phyloP scores from a whole-genome alignment of 2,888 invertebrate genomes.

The Lingula anatina region DNA sequence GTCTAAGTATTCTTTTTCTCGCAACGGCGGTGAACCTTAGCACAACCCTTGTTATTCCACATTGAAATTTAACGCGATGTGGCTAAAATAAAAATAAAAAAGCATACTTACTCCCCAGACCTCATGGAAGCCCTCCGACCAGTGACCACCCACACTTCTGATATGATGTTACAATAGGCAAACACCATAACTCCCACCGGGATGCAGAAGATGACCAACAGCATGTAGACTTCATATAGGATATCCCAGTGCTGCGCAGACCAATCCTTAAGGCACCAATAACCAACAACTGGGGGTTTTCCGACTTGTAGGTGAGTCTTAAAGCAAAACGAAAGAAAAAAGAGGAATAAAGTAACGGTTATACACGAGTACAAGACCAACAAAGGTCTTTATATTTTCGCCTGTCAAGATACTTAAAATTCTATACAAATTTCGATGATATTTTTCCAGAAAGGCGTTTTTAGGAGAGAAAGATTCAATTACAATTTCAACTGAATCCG shows the following conservation, averaged over 20 bases:
- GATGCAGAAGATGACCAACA: slow-evolving; percentile 60
- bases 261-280: slow-evolving; percentile 62
- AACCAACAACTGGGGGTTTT: slow-evolving; percentile 28
- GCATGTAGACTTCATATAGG: slow-evolving; percentile 63
- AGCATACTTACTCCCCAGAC: slow-evolving; percentile 12
- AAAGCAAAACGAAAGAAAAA: slow-evolving; percentile 1
- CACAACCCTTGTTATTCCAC: too few relatives aligned
- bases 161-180: slow-evolving; percentile 64
- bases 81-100: too few relatives aligned
- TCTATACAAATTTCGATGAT: too few relatives aligned
- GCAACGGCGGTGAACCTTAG: too few relatives aligned
- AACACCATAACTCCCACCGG: slow-evolving; percentile 64
- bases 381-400: too few relatives aligned
- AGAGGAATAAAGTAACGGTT: background rate
- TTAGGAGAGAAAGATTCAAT: too few relatives aligned
- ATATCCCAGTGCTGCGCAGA: slow-evolving; percentile 14
- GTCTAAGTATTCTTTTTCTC: too few relatives aligned
- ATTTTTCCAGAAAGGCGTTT: too few relatives aligned
- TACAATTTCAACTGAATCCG: too few relatives aligned
- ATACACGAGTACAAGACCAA: background rate
- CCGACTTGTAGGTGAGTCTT: slow-evolving; percentile 29
- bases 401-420: too few relatives aligned
- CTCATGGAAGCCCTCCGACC: slow-evolving; percentile 11
- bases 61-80: too few relatives aligned
- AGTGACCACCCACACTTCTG: slow-evolving; percentile 53